Evolutionary conservation across 2,797 vertebrate species (phyloP), one percentile per base, ranked within the genome.

Genomic region (Gambusia yucatana): DNA sequence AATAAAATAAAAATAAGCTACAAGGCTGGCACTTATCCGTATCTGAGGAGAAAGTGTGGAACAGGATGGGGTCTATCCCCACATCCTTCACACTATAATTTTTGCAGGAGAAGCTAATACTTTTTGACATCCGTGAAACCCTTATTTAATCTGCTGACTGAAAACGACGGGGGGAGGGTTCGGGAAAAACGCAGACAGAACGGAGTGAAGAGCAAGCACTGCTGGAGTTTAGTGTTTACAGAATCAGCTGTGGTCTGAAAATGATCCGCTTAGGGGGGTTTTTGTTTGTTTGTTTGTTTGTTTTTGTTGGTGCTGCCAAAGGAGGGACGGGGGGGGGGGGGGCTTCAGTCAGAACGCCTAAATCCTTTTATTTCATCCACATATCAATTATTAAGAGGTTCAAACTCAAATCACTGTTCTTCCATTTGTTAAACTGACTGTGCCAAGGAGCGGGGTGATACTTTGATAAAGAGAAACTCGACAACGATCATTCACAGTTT

Each of bases 91-190:
- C 57, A 71, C 43, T 52, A 46, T 65, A 71, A 81, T 79, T 82
- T 82, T 80, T 9, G 4, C 75, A 77, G 78, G 70, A 84, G 84
- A 91, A 88, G 84, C 80, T 92, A 95, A 94, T 92, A 73, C 85
- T 87, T 92, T 81, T 81, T 93, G 93, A 93, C 93, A 93, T 83
- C 91, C 83, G 39, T 94, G 90, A 93, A 94, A 88, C 88, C 77
- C 70, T 81, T 86, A 70, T 87, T 86, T 87, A 91, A 94, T 93
- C 91, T 92, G 85, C 87, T 83, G 81, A 86, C 85, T 90, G 83
- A 90, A 88, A 93, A 84, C 85, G 86, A 88, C 83, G 65, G 57
- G 20, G 48, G 77, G 69, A 75, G 36, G 83, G 76, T 79, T 52
- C 3, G 48, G 20, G 71, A 41, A 79, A 30, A 78, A 76, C 28